Evolutionary conservation across 2,113 vertebrate genomes (phyloP).

Genomic region (Pandion haliaetus): DNA sequence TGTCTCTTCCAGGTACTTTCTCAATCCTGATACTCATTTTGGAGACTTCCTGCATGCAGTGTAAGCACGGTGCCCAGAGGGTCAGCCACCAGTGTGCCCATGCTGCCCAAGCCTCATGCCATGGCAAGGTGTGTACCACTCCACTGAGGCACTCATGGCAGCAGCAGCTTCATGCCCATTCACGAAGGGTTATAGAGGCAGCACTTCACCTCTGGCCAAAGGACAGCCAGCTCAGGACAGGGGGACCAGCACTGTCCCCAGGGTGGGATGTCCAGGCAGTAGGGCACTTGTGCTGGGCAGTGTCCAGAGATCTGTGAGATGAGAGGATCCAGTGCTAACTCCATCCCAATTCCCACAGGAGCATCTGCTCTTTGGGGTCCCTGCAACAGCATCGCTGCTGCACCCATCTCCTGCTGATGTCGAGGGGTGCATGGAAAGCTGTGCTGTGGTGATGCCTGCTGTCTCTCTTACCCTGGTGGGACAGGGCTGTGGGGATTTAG

Average conservation of each 20-base stretch:
- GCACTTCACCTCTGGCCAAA: background rate
- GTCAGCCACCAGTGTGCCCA: background rate
- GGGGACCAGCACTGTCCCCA: background rate
- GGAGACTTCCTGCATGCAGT: background rate
- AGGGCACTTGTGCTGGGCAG: background rate
- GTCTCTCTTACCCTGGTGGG: background rate
- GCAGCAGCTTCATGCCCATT: background rate
- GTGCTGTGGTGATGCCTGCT: background rate
- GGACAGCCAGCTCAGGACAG: background rate
- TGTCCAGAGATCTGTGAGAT: background rate
- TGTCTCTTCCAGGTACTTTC: background rate
- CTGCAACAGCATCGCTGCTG: background rate
- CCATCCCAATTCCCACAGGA: background rate
- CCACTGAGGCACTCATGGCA: background rate
- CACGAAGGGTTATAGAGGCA: background rate
- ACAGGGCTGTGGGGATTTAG: background rate
- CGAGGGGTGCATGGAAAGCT: background rate
- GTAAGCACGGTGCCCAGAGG: fast-evolving
- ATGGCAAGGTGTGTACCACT: background rate
- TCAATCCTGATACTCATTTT: background rate
- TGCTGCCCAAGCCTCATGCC: background rate
- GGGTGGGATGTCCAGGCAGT: background rate
- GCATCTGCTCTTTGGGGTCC: background rate
- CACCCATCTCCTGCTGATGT: background rate
- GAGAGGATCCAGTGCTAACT: background rate